Evolutionary conservation across 1,140 invertebrate genomes (phyloP), one percentile per base, ranked within the genome.

Genomic region (Alviniconcha marisindica): DNA sequence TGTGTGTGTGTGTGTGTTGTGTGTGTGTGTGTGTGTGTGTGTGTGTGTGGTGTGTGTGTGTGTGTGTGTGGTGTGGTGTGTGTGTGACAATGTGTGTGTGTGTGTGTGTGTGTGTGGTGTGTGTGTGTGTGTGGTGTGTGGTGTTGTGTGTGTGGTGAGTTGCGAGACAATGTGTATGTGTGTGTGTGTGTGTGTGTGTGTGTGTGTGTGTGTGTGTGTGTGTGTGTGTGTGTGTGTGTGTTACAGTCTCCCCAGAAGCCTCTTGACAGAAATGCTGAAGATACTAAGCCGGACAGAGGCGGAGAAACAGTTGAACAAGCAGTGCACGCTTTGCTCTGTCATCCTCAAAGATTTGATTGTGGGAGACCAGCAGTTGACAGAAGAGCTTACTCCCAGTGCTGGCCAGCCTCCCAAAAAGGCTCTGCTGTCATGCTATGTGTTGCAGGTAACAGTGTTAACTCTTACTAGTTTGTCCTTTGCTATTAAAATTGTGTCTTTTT

Each of bases 401-500:
- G 51, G 56, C 21, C 21, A 73, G 21, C 7, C 42, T 18, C n/a
- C 21, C 5, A 69, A 82, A 28, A 71, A 33, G 10, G 42, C n/a
- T 7, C 44, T 73, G 24, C 71, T 82, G 1, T 51, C 44, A 2
- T 51, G 33, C 42, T 74, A 82, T 42, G 38, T 14, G 18, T 78
- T 77, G n/a, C 56, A 78, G 74, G 76, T 83, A 40, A 77, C 12
- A 74, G 40, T n/a, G n/a, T n/a, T n/a, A n/a, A n/a, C n/a, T n/a
- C n/a, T n/a, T n/a, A n/a, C n/a, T n/a, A n/a, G n/a, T n/a, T n/a
- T n/a, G n/a, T n/a, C n/a, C n/a, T n/a, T n/a, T n/a, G n/a, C n/a
- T n/a, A n/a, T n/a, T n/a, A n/a, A n/a, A n/a, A n/a, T n/a, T n/a
- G n/a, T n/a, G n/a, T n/a, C n/a, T n/a, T n/a, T n/a, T n/a, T n/a